Evolutionary conservation across 1,140 invertebrate genomes (phyloP).

Genomic region (Drosophila tani): DNA sequence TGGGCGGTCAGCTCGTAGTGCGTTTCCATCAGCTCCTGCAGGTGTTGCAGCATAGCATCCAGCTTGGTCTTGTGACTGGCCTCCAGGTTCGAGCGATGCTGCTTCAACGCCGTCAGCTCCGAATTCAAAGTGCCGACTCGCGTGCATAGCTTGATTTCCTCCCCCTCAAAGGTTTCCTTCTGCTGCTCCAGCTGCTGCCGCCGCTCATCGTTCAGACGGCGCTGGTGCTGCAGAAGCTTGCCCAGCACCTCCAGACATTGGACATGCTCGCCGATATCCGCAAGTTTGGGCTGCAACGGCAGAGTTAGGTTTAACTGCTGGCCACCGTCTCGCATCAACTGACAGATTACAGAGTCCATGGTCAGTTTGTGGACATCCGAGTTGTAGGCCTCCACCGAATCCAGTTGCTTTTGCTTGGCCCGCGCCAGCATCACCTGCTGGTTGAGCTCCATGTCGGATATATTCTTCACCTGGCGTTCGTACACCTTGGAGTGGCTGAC

Average conservation of each 20-base stretch:
- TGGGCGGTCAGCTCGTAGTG: conserved; percentile 4
- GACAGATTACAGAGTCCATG: conserved; percentile 37
- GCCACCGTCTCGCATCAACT: conserved; percentile 1
- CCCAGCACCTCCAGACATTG: conserved; percentile 25
- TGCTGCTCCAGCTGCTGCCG: conserved; percentile 35
- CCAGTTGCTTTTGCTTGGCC: conserved; percentile 65
- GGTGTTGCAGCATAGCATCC: conserved; percentile 12
- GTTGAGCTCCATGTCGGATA: conserved; percentile 42
- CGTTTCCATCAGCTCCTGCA: conserved; percentile 15
- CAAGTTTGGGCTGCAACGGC: conserved; percentile 41
- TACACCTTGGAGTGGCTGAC: conserved; percentile 45
- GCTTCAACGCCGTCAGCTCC: conserved; percentile 3
- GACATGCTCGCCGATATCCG: conserved; percentile 26
- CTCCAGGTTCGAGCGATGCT: conserved; percentile 34
- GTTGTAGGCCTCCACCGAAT: conserved; percentile 66
- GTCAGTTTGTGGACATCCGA: conserved; percentile 40
- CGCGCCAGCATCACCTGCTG: conserved; percentile 71
- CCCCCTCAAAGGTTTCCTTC: conserved; percentile 7
- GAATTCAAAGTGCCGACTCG: conserved; percentile 4
- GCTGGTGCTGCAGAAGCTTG: conserved; percentile 24
- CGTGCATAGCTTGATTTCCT: conserved; percentile 16
- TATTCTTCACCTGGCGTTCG: conserved; percentile 43
- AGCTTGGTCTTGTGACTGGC: conserved; percentile 5
- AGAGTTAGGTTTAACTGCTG: conserved; percentile 42
- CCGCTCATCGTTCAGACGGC: conserved; percentile 14